A percentile compares a stretch with the other conserved stretches of the same genome.
Conservation (phyloP, 1,140 invertebrate genomes). For the Pseudomyrmex sp. region DNA sequence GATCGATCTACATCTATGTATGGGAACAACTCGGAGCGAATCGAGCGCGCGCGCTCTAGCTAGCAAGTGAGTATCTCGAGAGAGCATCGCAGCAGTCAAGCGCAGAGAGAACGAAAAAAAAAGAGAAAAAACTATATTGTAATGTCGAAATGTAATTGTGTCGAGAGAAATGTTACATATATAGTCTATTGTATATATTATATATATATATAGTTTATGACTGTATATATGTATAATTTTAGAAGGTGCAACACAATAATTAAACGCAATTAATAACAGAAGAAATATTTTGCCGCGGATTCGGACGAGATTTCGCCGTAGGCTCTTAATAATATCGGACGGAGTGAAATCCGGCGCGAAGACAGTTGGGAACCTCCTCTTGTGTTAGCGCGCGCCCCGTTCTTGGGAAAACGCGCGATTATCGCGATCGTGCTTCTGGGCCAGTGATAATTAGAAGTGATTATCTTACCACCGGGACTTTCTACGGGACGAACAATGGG, state of each 20-base stretch:
- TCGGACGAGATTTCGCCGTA: not conserved
- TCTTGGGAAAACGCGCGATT: slow-evolving; percentile 66
- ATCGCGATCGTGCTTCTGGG: slow-evolving; percentile 67
- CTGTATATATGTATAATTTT: no score
- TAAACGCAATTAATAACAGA: no score
- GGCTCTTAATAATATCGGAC: not conserved
- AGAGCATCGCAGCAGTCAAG: slow-evolving; percentile 21
- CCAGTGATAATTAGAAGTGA: slow-evolving; percentile 71
- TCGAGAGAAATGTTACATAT: not conserved
- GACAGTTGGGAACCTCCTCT: not conserved
- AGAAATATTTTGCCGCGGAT: no score
- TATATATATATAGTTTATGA: no score
- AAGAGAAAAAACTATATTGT: not conserved
- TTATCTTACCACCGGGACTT: slow-evolving; percentile 67
- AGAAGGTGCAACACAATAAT: no score
- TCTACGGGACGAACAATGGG: slow-evolving; percentile 69
- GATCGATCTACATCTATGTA: slow-evolving; percentile 35
- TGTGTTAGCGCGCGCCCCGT: slow-evolving; percentile 7
- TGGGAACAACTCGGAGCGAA: slow-evolving; percentile 24
- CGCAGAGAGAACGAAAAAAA: not conserved
- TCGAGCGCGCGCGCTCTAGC: no score
- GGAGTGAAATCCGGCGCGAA: slow-evolving; percentile 58
- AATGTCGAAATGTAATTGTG: slow-evolving; percentile 23
- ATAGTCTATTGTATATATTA: no score
- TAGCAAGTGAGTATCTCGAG: slow-evolving; percentile 33